Evolutionary conservation across 2,888 invertebrate genomes (phyloP).

Genomic region (Ochlodes sylvanus): DNA sequence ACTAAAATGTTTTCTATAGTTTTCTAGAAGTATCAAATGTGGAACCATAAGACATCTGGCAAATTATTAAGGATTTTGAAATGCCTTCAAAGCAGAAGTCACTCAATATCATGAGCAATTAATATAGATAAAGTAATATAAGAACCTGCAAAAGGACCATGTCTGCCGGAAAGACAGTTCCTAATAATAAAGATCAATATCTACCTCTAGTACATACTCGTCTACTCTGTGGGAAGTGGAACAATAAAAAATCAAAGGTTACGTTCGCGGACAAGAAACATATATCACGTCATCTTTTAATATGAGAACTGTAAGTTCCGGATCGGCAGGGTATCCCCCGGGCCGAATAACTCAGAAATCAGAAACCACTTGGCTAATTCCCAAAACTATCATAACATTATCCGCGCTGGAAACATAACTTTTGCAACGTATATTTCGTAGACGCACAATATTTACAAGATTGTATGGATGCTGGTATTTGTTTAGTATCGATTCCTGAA

Average conservation of each 20-base stretch:
- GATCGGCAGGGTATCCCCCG: constrained; percentile 58
- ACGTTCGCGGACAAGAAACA: constrained; percentile 14
- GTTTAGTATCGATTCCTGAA: constrained; percentile 27
- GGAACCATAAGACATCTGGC: too few relatives aligned
- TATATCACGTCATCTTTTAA: constrained; percentile 38
- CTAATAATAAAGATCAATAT: too few relatives aligned
- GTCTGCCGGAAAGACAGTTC: too few relatives aligned
- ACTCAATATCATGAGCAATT: too few relatives aligned
- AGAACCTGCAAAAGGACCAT: too few relatives aligned
- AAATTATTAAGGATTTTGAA: too few relatives aligned
- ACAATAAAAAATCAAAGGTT: constrained; percentile 27
- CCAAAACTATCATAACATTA: constrained; percentile 77
- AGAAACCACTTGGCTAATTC: constrained; percentile 72
- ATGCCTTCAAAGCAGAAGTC: too few relatives aligned
- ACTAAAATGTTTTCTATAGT: too few relatives aligned
- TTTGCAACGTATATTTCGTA: constrained; percentile 36
- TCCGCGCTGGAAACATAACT: constrained; percentile 49
- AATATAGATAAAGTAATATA: too few relatives aligned
- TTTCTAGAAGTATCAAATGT: too few relatives aligned
- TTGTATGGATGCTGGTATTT: constrained; percentile 25
- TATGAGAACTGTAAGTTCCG: constrained; percentile 49
- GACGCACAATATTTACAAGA: constrained; percentile 29
- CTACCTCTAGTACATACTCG: too few relatives aligned
- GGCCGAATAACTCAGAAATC: constrained; percentile 73
- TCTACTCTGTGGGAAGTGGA: not conserved